A percentile compares a stretch with the other conserved stretches of the same genome.
Evolutionary conservation across 2,888 invertebrate species (phyloP).

Genomic region (Spicauda simplicius): DNA sequence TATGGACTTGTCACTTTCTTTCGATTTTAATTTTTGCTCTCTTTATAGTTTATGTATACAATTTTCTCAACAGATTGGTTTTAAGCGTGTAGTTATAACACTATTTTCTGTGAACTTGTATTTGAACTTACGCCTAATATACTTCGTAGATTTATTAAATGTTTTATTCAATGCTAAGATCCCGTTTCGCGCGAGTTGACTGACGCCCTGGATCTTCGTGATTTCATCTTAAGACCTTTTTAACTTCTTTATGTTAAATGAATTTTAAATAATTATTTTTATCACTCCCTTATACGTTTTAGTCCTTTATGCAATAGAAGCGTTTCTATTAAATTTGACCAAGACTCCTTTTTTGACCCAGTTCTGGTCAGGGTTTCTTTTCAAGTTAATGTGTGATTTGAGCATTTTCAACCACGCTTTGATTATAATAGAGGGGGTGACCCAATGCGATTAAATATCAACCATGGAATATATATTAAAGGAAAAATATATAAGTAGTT

Average conservation of each 20-base stretch:
- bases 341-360: too few species aligned
- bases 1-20: slow-evolving; percentile 39
- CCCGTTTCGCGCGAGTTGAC: slow-evolving; percentile 53
- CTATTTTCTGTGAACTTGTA: slow-evolving; percentile 4
- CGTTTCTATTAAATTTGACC: too few species aligned
- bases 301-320: too few species aligned
- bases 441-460: too few species aligned
- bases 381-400: too few species aligned
- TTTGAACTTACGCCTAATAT: slow-evolving; percentile 50
- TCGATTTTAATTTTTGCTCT: neutral
- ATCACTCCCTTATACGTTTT: too few species aligned
- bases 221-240: neutral
- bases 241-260: neutral
- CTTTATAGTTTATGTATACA: neutral
- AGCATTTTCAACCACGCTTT: too few species aligned
- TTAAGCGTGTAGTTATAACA: slow-evolving; percentile 2
- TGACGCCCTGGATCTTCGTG: slow-evolving; percentile 38
- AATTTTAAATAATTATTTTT: too few species aligned
- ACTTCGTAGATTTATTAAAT: slow-evolving; percentile 75
- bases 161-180: slow-evolving; percentile 72
- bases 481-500: too few species aligned
- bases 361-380: too few species aligned
- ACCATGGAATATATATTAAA: too few species aligned
- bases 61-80: neutral
- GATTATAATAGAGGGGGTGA: too few species aligned